Evolutionary conservation across 2,797 vertebrate genomes (phyloP), one percentile per base, ranked within the genome.

Genomic region (Ceryle rudis): DNA sequence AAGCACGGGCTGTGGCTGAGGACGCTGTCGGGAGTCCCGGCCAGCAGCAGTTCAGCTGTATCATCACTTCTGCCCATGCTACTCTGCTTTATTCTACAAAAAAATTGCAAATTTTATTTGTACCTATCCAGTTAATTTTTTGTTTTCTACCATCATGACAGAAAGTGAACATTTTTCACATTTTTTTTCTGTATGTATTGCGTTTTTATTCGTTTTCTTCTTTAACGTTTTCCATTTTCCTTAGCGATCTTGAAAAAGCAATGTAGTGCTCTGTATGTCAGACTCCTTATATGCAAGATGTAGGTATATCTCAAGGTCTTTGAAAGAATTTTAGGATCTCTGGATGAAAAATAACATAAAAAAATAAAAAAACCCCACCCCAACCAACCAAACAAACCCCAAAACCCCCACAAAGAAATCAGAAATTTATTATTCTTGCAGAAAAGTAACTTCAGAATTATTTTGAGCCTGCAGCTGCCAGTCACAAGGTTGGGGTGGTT

Each of bases 201-300:
- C 6, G 61, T 82, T 55, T 10, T n/a, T 51, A 14, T 5, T 55
- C 0, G 2, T 28, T 33, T 41, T 62, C 70, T 61, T 33, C 16
- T 55, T 60, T 5, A 47, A 20, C 1, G 1, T 49, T 77, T 77
- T 55, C 44, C 26, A 4, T 49, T 91, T 58, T 55, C 17, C 66
- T 41, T n/a, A 31, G 26, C 39, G 14, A 46, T 47, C 16, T 42
- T 33, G 9, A 69, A 77, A 61, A 82, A 44, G 9, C 16, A 37
- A 6, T 3, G 11, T 35, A 35, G n/a, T 15, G 6, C 5, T 73
- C 17, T 75, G 0, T 35, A 29, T 69, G 82, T 90, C 58, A 57
- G 26, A 17, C 7, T 60, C 16, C 14, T 57, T 42, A 29, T 35
- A 20, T 19, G 9, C 1, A 1, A 87, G 31, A 52, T 0, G 1